These are phyloP conservation scores for Drosophila ironensis DNA, from an alignment of 1,140 invertebrate genomes.

Conservation along the genomic window DNA sequence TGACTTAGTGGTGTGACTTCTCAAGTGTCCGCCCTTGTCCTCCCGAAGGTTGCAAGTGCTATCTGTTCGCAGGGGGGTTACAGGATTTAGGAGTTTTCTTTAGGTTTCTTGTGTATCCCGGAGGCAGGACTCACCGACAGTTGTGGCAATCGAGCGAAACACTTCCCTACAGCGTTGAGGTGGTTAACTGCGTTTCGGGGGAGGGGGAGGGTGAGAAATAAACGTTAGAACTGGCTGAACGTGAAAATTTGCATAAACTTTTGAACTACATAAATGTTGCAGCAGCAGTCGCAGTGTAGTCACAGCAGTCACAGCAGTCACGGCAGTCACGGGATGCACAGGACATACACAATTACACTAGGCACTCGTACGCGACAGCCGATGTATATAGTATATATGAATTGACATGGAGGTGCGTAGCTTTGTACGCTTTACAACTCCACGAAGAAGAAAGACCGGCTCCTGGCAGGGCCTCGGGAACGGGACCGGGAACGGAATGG, in stretches of 20 bases:
- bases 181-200: not conserved
- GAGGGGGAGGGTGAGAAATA: not conserved
- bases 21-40: constrained; percentile 8
- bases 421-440: constrained; percentile 32
- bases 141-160: not conserved
- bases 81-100: too few relatives aligned
- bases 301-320: too few relatives aligned
- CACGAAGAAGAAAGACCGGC: constrained; percentile 38
- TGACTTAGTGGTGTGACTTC: constrained; percentile 77
- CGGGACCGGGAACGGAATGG: constrained; percentile 5
- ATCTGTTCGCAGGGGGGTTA: too few relatives aligned
- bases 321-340: constrained; percentile 56
- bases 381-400: too few relatives aligned
- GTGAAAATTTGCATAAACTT: too few relatives aligned
- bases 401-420: constrained; percentile 4
- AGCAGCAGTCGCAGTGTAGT: too few relatives aligned
- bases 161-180: not conserved
- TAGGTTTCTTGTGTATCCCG: not conserved
- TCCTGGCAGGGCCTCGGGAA: constrained; percentile 33
- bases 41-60: too few relatives aligned
- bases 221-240: too few relatives aligned
- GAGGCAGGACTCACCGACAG: not conserved
- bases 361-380: constrained; percentile 5
- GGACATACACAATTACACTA: constrained; percentile 48
- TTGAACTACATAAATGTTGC: too few relatives aligned